phyloP scores from a whole-genome alignment of 1,140 invertebrate genomes.

The Diabrotica undecimpunctata region DNA sequence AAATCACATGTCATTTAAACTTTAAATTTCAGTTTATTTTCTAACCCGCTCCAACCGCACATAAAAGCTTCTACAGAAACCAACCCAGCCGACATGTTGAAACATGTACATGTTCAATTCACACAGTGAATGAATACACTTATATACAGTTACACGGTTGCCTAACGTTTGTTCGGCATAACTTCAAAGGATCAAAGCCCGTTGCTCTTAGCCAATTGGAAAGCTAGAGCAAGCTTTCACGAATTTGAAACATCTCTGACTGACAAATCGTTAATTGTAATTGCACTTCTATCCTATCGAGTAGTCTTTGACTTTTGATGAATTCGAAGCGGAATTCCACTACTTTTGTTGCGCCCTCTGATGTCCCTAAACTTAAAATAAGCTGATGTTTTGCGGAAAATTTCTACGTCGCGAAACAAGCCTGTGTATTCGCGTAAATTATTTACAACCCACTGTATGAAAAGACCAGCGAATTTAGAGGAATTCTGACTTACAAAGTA shows the following conservation, averaged over 20 bases:
- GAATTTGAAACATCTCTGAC: neutral
- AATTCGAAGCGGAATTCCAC: neutral
- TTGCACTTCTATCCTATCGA: neutral
- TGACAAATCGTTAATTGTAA: slow-evolving; percentile 2
- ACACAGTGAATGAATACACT: slow-evolving; percentile 2
- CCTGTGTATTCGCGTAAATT: too few relatives aligned
- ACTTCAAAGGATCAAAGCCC: neutral
- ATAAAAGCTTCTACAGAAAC: too few relatives aligned
- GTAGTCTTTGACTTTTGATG: neutral
- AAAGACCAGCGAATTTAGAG: too few relatives aligned
- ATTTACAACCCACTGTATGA: too few relatives aligned
- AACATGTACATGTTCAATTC: neutral
- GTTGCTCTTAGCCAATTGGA: neutral
- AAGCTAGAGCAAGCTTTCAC: neutral
- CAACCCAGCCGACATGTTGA: neutral
- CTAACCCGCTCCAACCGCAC: too few relatives aligned
- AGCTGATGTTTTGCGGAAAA: too few relatives aligned
- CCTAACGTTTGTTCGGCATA: neutral
- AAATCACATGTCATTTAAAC: too few relatives aligned
- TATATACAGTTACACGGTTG: neutral
- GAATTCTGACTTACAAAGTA: too few relatives aligned
- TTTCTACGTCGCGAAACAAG: too few relatives aligned
- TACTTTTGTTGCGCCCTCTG: too few relatives aligned
- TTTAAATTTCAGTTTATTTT: too few relatives aligned
- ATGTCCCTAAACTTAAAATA: too few relatives aligned